Percentiles rank a stretch among this genome's conserved stretches.
Conservation (phyloP, 2,888 invertebrate species). For the Apotomis betuletana region DNA sequence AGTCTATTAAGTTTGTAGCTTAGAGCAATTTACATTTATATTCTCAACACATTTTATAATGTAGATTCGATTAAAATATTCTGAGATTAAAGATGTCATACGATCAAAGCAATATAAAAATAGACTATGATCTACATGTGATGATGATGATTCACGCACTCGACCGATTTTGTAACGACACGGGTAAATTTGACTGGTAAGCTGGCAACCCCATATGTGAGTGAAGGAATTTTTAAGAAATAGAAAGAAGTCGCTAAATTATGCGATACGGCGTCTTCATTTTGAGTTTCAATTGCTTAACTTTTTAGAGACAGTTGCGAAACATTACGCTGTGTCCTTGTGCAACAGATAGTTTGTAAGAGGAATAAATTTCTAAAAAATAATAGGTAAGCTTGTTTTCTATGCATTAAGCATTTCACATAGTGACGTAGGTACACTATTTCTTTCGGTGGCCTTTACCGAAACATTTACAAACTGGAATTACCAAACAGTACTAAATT, state of each 20-base stretch:
- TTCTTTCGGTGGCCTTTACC: conserved; percentile 46
- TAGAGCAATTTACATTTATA: no score
- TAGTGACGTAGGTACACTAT: conserved; percentile 74
- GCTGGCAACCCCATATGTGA: conserved; percentile 64
- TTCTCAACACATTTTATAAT: no score
- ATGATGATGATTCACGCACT: not conserved
- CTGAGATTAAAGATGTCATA: not conserved
- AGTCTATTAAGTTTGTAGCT: no score
- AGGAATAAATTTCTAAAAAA: conserved; percentile 53
- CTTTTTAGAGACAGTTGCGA: conserved; percentile 67
- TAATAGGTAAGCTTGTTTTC: conserved; percentile 72
- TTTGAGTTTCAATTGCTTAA: conserved; percentile 76
- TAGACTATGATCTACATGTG: not conserved
- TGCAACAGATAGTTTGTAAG: conserved; percentile 55
- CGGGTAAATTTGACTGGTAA: conserved; percentile 23
- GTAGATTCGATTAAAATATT: no score
- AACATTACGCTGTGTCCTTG: conserved; percentile 68
- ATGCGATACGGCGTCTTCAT: conserved; percentile 80
- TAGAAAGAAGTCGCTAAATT: conserved; percentile 78
- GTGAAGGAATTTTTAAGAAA: conserved; percentile 73
- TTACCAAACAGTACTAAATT: conserved; percentile 22
- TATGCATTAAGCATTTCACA: conserved; percentile 67
- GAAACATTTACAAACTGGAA: conserved; percentile 39
- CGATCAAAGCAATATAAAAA: not conserved
- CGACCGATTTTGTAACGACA: not conserved